Evolutionary conservation across 2,797 vertebrate genomes (phyloP), one percentile per base, ranked within the genome.

Genomic region (Myripristis jacobus): DNA sequence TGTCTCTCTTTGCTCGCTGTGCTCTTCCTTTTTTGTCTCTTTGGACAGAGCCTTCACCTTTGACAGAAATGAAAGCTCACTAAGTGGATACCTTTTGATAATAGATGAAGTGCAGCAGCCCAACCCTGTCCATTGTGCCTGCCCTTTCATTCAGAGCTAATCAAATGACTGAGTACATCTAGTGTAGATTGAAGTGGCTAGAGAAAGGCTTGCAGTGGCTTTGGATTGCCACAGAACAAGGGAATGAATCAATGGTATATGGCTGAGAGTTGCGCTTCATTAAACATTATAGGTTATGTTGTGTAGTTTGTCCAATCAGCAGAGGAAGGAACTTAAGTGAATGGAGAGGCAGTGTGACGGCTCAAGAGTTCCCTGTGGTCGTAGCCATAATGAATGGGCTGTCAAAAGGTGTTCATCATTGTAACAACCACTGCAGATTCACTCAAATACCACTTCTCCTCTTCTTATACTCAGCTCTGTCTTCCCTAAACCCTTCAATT

Each of bases 101-200:
- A 71, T 34, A 57, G 66, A 81, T 75, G 3, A 81, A 82, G 48
- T 83, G 63, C 53, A 68, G 29, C 59, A 25, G 29, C 38, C 54
- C 15, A 58, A 2, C 55, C 67, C 46, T 60, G 18, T 76, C n/a
- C 51, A 31, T 78, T 75, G 73, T 63, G 21, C 62, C 52, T 41
- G 61, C 57, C 54, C 61, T 87, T 81, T 88, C 74, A 85, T 86
- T 88, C 85, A 53, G 2, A 56, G 15, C 22, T 81, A 65, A 92
- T 90, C 77, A 72, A 66, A 82, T 81, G 87, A 88, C 25, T 60
- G 66, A 80, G 62, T 58, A 58, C 74, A 77, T 51, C 78, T 79
- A 27, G 25, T 43, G 54, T 48, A 67, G 68, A 59, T 18, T 31
- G 2, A 27, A 66, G 36, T 77, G 71, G 66, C 47, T 12, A 52